Base-by-base conservation (phyloP, 2,113 vertebrate species). In the Panurus biarmicus region DNA sequence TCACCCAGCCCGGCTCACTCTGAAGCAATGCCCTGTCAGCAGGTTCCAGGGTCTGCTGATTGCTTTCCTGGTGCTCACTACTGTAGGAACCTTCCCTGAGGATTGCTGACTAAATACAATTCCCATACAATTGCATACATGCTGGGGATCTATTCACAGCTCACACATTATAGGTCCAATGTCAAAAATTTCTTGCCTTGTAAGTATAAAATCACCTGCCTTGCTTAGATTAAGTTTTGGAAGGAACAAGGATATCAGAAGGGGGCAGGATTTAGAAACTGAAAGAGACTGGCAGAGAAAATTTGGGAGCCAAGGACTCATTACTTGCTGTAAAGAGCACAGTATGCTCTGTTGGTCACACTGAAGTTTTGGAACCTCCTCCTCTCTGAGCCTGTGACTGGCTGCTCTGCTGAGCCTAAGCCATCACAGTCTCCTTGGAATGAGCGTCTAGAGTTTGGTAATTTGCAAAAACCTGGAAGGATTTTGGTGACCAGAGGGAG, bases 31-130 rank as follows among this genome's bases (percentile, higher is more conserved):
- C 51, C 35, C 71, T 29, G 38, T 71, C 93, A 96, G 93, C 93
- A 87, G 33, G 25, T 89, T 79, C 44, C 4, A 8, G 60, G 62
- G 17, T 8, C 72, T 88, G 67, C 60, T 88, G 89, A 61, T 90
- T 85, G 60, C 51, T 91, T 94, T 56, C n/a, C 66, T 74, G 85
- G 36, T 87, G 56, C 64, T 95, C 42, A 5, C 35, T 58, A 1
- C 35, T 67, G 53, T 28, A 65, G 72, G 74, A 80, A 23, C 40
- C 72, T 78, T 61, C 33, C 42, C 74, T 47, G 35, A 72, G 89
- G 51, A 60, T 14, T 93, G 91, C 89, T 95, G 87, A 93, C 85
- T 89, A 62, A 88, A 80, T 42, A 23, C 44, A 93, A 66, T 44
- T 62, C 74, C 64, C 57, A 60, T 22, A 44, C 29, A 48, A 70